Base-by-base conservation (phyloP, 1,140 invertebrate species). In the Globodera ellingtonae region DNA sequence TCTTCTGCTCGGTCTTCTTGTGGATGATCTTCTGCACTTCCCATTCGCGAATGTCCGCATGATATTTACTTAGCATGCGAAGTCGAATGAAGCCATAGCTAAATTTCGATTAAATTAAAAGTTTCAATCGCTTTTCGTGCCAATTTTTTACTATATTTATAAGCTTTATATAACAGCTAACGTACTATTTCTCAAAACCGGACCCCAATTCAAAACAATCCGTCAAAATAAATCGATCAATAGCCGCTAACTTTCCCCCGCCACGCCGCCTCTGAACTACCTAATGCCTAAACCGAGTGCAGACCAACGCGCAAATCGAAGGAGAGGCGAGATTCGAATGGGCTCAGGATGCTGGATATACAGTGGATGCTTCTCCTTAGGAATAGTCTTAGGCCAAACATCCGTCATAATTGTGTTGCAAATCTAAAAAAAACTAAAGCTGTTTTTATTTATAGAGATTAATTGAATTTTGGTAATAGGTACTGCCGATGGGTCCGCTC, bases 261-360 rank as follows among this genome's bases (percentile, higher is more conserved):
- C 0, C 3, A 0, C 35, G 35, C 3, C 35, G 3, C 35, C 35
- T 3, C 1, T 35, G 35, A 35, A 35, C 3, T 10, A 79, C 69
- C 79, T 48, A 24, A 79, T 79, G 21, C 78, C 78, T 10, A 46
- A 21, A 13, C 74, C 78, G 56, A 79, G 78, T 8, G 78, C 78
- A 15, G 78, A 48, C 78, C 78, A 79, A 46, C 78, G 78, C 24
- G 78, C 78, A 59, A 78, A 56, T 35, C 78, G 78, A 47, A 79
- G 47, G 24, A 79, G 74, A 6, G 78, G 78, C 21, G 78, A 79
- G 24, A 79, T 21, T 13, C 56, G 69, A 65, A 79, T 79, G 9
- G 78, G 78, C 56, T 79, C 78, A 56, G 75, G 75, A 21, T 69
- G 75, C 18, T 47, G 52, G 15, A 78, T 50, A 75, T 67, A 65